Conservation (phyloP, 2,888 invertebrate genomes). For the Drosophila mimetica region DNA sequence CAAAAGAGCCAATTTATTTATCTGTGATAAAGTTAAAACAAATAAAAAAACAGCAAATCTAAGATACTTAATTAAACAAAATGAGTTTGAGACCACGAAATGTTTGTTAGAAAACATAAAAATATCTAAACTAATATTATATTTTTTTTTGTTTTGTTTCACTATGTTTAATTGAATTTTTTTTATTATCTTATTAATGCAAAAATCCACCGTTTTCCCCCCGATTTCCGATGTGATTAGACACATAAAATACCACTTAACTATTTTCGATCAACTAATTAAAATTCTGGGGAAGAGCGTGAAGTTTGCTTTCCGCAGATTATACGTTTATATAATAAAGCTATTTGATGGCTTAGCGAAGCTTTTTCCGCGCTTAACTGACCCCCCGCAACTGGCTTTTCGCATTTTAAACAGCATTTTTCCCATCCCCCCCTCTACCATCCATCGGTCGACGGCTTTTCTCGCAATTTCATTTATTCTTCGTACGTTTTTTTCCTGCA, state of each 20-base stretch:
- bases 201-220: not conserved
- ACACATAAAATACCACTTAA: not conserved
- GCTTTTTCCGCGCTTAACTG: constrained; percentile 24
- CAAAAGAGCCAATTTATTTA: no score
- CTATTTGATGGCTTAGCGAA: constrained; percentile 33
- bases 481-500: constrained; percentile 17
- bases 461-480: constrained; percentile 15
- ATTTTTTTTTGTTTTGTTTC: no score
- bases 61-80: no score
- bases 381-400: constrained; percentile 6
- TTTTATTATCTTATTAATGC: not conserved
- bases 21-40: no score
- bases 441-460: not conserved
- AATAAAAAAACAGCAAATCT: no score
- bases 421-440: no score
- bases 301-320: constrained; percentile 12
- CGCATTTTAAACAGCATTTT: constrained; percentile 15
- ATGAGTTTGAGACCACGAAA: no score
- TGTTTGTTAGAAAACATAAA: no score
- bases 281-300: not conserved
- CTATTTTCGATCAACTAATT: constrained; percentile 1
- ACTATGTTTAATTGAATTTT: not conserved
- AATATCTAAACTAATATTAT: no score
- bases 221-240: not conserved
- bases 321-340: constrained; percentile 32